Evolutionary conservation across 2,113 vertebrate genomes (phyloP).

Genomic region (Fregetta grallaria): DNA sequence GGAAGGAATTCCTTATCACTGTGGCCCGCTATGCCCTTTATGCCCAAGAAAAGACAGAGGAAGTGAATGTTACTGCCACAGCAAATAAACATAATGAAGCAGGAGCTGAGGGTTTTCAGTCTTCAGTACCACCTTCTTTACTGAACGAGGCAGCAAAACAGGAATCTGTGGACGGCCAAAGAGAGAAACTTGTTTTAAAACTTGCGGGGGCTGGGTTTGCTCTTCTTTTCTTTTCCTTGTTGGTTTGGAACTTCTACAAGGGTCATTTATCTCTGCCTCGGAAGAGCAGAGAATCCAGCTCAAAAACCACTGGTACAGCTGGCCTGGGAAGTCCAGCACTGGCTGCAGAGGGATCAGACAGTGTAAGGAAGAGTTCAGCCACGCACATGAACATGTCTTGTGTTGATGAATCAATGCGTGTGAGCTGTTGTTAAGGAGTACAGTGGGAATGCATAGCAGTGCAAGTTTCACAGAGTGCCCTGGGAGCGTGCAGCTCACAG

Average conservation of each 20-base stretch:
- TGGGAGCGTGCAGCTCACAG: not conserved
- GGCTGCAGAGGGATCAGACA: not conserved
- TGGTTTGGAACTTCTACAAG: slow-evolving; percentile 73
- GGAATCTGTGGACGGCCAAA: not conserved
- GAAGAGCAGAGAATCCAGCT: not conserved
- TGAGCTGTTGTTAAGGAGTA: not conserved
- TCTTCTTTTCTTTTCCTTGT: slow-evolving; percentile 32
- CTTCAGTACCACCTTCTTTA: not conserved
- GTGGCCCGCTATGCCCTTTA: slow-evolving; percentile 53
- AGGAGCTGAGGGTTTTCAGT: not conserved
- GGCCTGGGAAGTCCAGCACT: not conserved
- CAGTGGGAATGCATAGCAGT: rapidly evolving
- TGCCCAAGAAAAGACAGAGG: not conserved
- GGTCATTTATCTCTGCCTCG: slow-evolving; percentile 52
- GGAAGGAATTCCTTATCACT: slow-evolving; percentile 33
- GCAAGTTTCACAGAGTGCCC: not conserved
- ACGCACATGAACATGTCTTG: rapidly evolving
- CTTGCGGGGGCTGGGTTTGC: slow-evolving; percentile 52
- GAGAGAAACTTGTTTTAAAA: slow-evolving; percentile 35
- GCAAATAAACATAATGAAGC: not conserved
- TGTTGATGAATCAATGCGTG: not conserved
- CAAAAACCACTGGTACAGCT: not conserved
- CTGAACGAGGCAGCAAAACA: not conserved
- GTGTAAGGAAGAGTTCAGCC: not conserved
- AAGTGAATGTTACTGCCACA: too few species aligned